Evolutionary conservation across 2,888 invertebrate species (phyloP).

Genomic region (Zelleria hepariella): DNA sequence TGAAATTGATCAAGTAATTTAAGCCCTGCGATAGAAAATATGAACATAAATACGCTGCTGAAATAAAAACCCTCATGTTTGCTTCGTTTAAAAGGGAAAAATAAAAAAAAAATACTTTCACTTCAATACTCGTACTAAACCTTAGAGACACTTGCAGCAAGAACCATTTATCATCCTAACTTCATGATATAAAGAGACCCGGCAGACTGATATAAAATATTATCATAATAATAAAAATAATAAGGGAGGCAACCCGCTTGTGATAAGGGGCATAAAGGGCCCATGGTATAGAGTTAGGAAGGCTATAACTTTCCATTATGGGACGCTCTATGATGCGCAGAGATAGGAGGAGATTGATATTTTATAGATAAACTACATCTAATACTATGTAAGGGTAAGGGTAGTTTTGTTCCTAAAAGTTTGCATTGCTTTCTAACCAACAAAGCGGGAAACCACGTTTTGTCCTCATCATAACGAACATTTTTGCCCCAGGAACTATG

Average conservation of each 20-base stretch:
- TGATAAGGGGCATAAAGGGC: background rate
- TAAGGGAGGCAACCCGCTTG: background rate
- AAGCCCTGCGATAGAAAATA: too few relatives aligned
- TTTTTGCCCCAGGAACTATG: too few relatives aligned
- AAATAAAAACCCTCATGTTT: too few relatives aligned
- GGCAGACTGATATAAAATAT: background rate
- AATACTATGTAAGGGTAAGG: background rate
- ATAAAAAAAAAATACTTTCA: too few relatives aligned
- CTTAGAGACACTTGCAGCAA: background rate
- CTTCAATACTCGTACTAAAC: too few relatives aligned
- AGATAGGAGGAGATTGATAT: background rate
- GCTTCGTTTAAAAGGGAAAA: too few relatives aligned
- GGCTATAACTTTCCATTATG: background rate
- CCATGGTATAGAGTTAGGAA: background rate
- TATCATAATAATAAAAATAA: constrained; percentile 1
- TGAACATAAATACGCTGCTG: too few relatives aligned
- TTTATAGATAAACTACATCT: background rate
- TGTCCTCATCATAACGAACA: too few relatives aligned
- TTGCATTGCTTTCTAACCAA: too few relatives aligned
- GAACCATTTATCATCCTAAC: background rate
- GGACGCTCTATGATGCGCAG: background rate
- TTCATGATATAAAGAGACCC: background rate
- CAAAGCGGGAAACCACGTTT: too few relatives aligned
- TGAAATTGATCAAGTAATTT: too few relatives aligned
- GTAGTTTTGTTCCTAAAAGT: background rate